phyloP scores from a whole-genome alignment of 2,113 vertebrate species.

The Emydura subglobosa region DNA sequence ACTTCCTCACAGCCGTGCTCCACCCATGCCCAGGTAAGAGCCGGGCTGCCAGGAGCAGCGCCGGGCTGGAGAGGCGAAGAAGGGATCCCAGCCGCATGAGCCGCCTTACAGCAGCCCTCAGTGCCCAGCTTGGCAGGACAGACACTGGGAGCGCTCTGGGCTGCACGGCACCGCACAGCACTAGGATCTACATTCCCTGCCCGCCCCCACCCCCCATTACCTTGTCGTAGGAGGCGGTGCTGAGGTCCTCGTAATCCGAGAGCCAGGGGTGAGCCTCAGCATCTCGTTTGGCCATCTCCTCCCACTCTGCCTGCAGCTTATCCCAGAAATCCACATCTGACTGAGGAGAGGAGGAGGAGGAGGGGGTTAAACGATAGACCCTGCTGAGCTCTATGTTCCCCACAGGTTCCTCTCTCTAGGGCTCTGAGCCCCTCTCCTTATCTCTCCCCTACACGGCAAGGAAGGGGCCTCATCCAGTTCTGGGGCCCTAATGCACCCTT shows the following conservation, averaged over 20 bases:
- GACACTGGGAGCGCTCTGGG: too few relatives aligned
- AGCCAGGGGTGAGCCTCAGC: slow-evolving; percentile 98
- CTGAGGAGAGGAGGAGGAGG: slow-evolving; percentile 77
- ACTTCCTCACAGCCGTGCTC: neutral
- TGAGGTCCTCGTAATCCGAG: slow-evolving; percentile 94
- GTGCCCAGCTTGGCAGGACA: neutral
- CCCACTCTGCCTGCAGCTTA: slow-evolving; percentile 98
- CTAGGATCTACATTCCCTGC: neutral
- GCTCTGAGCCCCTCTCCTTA: neutral
- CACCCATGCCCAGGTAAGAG: neutral
- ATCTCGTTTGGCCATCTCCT: slow-evolving; percentile 98
- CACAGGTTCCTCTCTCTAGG: neutral
- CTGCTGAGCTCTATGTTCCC: neutral
- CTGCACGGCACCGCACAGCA: neutral
- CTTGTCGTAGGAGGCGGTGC: slow-evolving; percentile 92
- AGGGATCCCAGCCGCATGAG: neutral
- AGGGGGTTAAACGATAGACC: neutral
- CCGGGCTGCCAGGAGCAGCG: neutral
- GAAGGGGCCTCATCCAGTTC: neutral
- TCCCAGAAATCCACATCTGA: slow-evolving; percentile 99
- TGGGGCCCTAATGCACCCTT: neutral
- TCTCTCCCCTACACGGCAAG: slow-evolving; percentile 30
- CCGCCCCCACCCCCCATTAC: slow-evolving; percentile 66
- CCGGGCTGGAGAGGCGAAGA: neutral
- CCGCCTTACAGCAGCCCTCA: neutral